These are phyloP conservation scores for Naso thynnoides DNA, from an alignment of 2,797 vertebrate genomes.

Conservation along the genomic window DNA sequence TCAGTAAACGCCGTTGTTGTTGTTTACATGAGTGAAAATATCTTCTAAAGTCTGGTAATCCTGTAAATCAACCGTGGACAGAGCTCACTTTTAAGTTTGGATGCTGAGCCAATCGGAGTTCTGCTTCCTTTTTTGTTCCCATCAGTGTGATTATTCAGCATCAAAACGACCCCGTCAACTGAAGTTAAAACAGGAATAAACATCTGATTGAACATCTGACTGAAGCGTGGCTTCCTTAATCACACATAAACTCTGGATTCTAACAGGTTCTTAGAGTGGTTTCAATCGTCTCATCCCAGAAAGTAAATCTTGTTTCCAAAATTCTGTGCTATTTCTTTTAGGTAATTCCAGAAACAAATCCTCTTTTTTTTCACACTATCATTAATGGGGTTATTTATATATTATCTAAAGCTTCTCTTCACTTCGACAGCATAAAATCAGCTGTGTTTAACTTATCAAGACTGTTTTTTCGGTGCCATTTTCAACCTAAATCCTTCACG, in stretches of 20 bases:
- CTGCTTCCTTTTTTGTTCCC: neutral
- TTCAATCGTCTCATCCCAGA: neutral
- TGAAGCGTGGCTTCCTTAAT: neutral
- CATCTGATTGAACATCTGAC: neutral
- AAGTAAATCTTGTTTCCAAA: neutral
- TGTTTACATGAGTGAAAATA: neutral
- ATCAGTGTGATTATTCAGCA: neutral
- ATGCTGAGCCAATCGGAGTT: slow-evolving; percentile 2
- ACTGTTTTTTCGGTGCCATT: too few relatives aligned
- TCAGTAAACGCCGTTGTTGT: too few relatives aligned
- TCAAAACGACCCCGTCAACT: neutral
- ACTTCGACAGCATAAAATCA: neutral
- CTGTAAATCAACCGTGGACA: too few relatives aligned
- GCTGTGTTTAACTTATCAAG: neutral
- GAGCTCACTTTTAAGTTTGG: too few relatives aligned
- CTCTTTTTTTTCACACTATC: too few relatives aligned
- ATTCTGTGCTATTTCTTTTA: too few relatives aligned
- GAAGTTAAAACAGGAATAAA: neutral
- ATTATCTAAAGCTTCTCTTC: too few relatives aligned
- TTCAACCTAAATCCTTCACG: neutral
- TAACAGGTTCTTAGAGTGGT: too few relatives aligned
- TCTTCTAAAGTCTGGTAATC: neutral
- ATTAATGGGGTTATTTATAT: too few relatives aligned
- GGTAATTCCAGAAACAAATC: too few relatives aligned
- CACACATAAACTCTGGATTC: neutral